These are phyloP conservation scores for Sebastolobus altivelis DNA, from an alignment of 2,797 vertebrate genomes.

Conservation along the genomic window DNA sequence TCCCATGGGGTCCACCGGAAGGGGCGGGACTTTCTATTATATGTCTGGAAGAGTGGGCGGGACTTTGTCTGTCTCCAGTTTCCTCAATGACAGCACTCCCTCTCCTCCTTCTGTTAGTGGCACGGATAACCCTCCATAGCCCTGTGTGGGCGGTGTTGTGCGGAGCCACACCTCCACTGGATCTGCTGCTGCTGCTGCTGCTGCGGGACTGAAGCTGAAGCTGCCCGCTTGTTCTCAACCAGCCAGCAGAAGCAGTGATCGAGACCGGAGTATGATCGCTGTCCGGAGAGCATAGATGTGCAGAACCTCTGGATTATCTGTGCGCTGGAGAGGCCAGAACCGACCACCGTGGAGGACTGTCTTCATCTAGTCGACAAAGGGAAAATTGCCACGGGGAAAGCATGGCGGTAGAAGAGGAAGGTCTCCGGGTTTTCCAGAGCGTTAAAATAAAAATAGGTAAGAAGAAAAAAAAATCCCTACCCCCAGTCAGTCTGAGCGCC, in stretches of 20 bases:
- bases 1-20: no score
- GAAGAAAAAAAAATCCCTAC: constrained; percentile 65
- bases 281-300: constrained; percentile 78
- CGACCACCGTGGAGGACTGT: constrained; percentile 70
- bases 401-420: constrained; percentile 98
- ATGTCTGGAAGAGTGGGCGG: not conserved
- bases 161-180: constrained; percentile 61
- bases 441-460: constrained; percentile 99
- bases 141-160: constrained; percentile 35
- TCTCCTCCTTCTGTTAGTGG: not conserved
- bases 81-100: constrained; percentile 17
- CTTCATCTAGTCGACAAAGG: constrained; percentile 60
- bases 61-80: not conserved
- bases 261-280: constrained; percentile 56
- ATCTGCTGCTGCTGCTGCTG: constrained; percentile 42
- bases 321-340: constrained; percentile 73
- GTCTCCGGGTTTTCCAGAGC: constrained; percentile 97
- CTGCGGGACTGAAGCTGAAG: constrained; percentile 55
- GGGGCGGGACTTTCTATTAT: no score
- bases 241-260: constrained; percentile 60
- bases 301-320: constrained; percentile 80
- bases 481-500: constrained; percentile 70
- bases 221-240: constrained; percentile 49
- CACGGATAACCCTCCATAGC: constrained; percentile 33
- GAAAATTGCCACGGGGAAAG: constrained; percentile 75